Evolutionary conservation across 2,113 vertebrate genomes (phyloP), one percentile per base, ranked within the genome.

Genomic region (Pseudopodoces humilis): DNA sequence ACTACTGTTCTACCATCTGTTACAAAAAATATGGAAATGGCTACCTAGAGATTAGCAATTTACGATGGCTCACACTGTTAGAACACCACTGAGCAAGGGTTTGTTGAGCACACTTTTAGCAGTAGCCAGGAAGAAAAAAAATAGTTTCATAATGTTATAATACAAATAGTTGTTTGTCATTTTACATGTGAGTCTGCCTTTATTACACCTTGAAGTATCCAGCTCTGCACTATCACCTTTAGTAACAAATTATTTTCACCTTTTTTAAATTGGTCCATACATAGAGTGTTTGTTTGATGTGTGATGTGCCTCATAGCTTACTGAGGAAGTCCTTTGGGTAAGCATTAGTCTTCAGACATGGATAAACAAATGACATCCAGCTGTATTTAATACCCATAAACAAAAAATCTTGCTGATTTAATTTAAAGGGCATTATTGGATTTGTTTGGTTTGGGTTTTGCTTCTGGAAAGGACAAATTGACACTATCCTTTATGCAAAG

Each of bases 41-140:
- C 60, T 89, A 80, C 59, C 80, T 88, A 37, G 87, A 94, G 91
- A 68, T 94, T 83, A 79, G 63, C 67, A 72, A 15, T 95, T 88
- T 92, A 89, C 84, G 83, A 43, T 91, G 65, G 39, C 19, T 82
- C 67, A 82, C n/a, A 56, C 82, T 79, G 23, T 37, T 81, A 60
- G 81, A 68, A 69, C 69, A 79, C 56, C 47, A 72, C 0, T 19
- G 53, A 96, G 41, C 30, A 12, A 86, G 55, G 43, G 35, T 68
- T 88, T 90, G 79, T 80, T 74, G 27, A 69, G 20, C n/a, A 24
- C 39, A 15, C 22, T 86, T 96, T 82, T 78, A 85, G 60, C 60
- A 83, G 49, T 72, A 88, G 19, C 67, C 31, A 76, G 56, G 65
- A 93, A 68, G 63, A 80, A 92, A 69, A 90, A 95, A 86, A 95